Evolutionary conservation across 2,888 invertebrate species (phyloP), one percentile per base, ranked within the genome.

Genomic region (Entomobrya multifasciata): DNA sequence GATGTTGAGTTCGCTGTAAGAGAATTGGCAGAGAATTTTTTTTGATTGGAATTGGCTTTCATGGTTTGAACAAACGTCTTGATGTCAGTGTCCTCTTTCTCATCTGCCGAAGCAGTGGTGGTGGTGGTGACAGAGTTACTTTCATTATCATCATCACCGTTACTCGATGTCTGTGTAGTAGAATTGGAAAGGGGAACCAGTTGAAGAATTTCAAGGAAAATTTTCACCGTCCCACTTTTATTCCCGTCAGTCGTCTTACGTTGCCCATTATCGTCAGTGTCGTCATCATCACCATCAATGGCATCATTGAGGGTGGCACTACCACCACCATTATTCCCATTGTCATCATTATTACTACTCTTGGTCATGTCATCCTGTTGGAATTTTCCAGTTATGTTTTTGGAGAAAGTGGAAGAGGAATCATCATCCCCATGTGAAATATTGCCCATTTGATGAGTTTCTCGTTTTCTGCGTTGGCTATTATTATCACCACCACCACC

Each of bases 121-220:
- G 55, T 49, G 55, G 20, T 52, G 25, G 52, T 22, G 36, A 70
- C 22, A 36, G 74, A 52, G 36, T 25, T 78, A 27, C 55, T 47
- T 17, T 55, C 76, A 22, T 49, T n/a, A n/a, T n/a, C 52, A 72
- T 79, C 36, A 27, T 76, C 62, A 17, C 62, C 41, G 27, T 41
- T 49, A 72, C 8, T n/a, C n/a, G 27, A 8, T 30, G 52, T 72
- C 27, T 17, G 17, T 72, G 72, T 17, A 52, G 49, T 27, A 30
- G 72, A 49, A 30, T 72, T 72, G 52, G 84, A 70, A 74, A 87
- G 74, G n/a, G 87, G 87, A 67, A 84, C 70, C 76, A 87, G 87
- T 80, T 87, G 87, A 74, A 87, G 77, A 70, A 87, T 84, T 80
- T 87, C 87, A 25, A 87, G 76, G 65, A 87, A 87, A 76, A 87